Conservation (phyloP, 1,140 invertebrate genomes). For the Aphelenchoides besseyi region DNA sequence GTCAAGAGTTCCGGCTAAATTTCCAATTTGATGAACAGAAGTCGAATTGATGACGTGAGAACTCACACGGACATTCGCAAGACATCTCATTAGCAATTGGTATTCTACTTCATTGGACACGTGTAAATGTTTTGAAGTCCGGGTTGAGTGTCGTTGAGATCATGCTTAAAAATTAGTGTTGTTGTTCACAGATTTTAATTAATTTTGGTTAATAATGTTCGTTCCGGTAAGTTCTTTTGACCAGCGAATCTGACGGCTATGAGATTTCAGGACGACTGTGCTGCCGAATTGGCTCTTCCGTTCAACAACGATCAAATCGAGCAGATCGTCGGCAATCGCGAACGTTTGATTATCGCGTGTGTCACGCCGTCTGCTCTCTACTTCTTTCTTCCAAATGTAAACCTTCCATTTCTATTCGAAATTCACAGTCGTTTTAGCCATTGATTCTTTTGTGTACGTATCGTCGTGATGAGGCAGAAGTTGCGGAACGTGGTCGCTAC, state of each 20-base stretch:
- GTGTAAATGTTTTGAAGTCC: no score
- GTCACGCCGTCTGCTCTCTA: constrained; percentile 37
- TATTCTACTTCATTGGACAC: no score
- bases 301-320: constrained; percentile 17
- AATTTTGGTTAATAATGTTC: not conserved
- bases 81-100: no score
- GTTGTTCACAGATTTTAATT: not conserved
- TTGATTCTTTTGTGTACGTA: constrained; percentile 40
- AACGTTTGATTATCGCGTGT: constrained; percentile 35
- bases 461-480: constrained; percentile 34
- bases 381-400: constrained; percentile 43
- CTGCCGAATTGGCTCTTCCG: constrained; percentile 26
- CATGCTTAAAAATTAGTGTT: no score
- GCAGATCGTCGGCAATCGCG: constrained; percentile 45
- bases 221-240: constrained; percentile 9
- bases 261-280: constrained; percentile 34
- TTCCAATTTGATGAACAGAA: not conserved
- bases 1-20: not conserved
- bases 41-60: no score
- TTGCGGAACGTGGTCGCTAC: constrained; percentile 37
- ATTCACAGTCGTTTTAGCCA: constrained; percentile 47
- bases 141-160: no score
- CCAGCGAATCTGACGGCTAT: no score
- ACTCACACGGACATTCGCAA: no score
- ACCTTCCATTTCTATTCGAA: not conserved